Conservation (phyloP, 2,888 invertebrate species). For the Tuberolachnus salignus region DNA sequence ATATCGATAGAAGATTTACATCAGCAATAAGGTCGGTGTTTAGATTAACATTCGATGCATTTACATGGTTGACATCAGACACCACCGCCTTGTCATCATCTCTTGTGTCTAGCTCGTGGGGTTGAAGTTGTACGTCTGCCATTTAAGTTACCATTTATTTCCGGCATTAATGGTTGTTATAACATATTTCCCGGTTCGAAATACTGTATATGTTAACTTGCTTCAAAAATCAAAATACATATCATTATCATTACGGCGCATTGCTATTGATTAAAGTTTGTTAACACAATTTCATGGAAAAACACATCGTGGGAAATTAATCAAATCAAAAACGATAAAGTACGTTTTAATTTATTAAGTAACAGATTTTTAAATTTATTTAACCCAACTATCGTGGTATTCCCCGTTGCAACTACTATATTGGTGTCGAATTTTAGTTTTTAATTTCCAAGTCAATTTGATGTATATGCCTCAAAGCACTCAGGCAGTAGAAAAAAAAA, state of each 20-base stretch:
- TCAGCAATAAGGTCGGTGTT: slow-evolving; percentile 37
- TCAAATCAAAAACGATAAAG: too few species aligned
- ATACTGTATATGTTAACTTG: neutral
- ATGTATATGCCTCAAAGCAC: too few species aligned
- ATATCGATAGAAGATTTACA: slow-evolving; percentile 45
- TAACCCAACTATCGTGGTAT: too few species aligned
- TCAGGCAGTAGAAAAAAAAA: too few species aligned
- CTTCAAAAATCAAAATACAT: neutral
- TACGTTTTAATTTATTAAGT: too few species aligned
- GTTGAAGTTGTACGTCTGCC: slow-evolving; percentile 47
- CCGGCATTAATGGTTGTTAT: slow-evolving; percentile 40
- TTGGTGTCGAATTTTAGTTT: too few species aligned
- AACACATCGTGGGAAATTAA: too few species aligned
- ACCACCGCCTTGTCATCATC: slow-evolving; percentile 36
- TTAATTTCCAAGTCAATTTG: too few species aligned
- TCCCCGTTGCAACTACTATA: too few species aligned
- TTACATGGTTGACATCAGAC: slow-evolving; percentile 30
- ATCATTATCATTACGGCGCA: neutral
- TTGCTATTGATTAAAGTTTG: neutral
- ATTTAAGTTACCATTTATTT: slow-evolving; percentile 48
- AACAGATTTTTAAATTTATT: too few species aligned
- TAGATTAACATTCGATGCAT: slow-evolving; percentile 17
- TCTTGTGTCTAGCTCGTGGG: slow-evolving; percentile 50
- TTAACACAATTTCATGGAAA: neutral
- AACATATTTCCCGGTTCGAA: neutral